Evolutionary conservation across 2,888 invertebrate genomes (phyloP), one percentile per base, ranked within the genome.

Genomic region (Sicus ferrugineus): DNA sequence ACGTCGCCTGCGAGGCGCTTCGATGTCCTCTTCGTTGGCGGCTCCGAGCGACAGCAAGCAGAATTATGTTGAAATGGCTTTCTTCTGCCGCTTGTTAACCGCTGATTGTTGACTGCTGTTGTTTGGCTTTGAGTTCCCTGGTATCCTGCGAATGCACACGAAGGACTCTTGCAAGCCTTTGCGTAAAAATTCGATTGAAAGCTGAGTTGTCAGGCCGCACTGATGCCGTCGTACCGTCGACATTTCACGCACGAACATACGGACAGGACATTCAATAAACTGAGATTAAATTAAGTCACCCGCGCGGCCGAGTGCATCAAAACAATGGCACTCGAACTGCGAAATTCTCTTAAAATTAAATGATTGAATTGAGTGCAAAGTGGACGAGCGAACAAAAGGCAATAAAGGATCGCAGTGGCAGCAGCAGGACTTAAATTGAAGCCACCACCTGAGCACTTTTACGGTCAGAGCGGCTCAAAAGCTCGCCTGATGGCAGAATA

Each of bases 331-430:
- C 23, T 23, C 62, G 38, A 46, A 48, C 62, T 34, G 54, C 28
- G 48, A 63, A 28, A 61, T 58, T 34, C 70, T 62, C 46, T 70
- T 56, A 56, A 70, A 63, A 58, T 63, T 42, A 67, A 70, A 34
- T 63, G 62, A 67, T 66, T 66, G 54, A 48, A 64, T 70, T 63
- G 67, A 59, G 62, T 52, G 67, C 63, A 67, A 38, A 64, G 7
- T 16, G 38, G n/a, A 1, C 16, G 14, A 16, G 30, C 19, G 30
- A 42, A 48, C 26, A 30, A 30, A 63, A 28, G 14, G n/a, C n/a
- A 50, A 48, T 5, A 16, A 28, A n/a, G 28, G 1, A n/a, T 9
- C 30, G n/a, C 11, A 31, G 14, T 6, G 21, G 28, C 62, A 48
- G 16, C 28, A 16, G 48, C 42, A 46, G 23, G 19, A 6, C 3